phyloP scores from a whole-genome alignment of 1,140 invertebrate species.

The Leptoteleia sp. region DNA sequence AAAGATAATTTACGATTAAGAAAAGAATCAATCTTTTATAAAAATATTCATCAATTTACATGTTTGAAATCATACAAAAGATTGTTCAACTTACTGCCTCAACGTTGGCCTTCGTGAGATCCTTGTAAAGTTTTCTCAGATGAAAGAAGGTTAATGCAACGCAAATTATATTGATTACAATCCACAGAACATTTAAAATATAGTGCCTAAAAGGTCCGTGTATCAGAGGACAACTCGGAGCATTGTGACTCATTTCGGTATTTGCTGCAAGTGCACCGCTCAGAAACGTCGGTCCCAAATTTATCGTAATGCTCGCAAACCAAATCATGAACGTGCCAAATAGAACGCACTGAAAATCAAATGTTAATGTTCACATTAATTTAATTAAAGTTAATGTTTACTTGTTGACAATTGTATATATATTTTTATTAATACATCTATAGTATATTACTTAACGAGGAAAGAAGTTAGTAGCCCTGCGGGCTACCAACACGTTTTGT shows the following conservation, averaged over 20 bases:
- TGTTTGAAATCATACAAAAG: too few relatives aligned
- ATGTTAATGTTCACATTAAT: background rate
- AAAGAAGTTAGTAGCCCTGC: too few relatives aligned
- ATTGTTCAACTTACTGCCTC: constrained; percentile 81
- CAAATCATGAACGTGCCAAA: constrained; percentile 97
- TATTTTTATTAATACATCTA: too few relatives aligned
- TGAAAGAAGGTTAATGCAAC: constrained; percentile 92
- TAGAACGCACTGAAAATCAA: constrained; percentile 88
- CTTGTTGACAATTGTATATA: too few relatives aligned
- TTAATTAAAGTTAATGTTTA: too few relatives aligned
- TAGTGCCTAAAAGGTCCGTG: constrained; percentile 91
- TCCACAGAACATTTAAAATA: constrained; percentile 94
- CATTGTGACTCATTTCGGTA: constrained; percentile 87
- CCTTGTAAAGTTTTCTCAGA: constrained; percentile 90
- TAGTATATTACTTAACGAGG: too few relatives aligned
- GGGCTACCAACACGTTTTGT: too few relatives aligned
- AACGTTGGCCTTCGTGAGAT: constrained; percentile 88
- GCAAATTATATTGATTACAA: constrained; percentile 92
- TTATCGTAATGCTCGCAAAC: constrained; percentile 94
- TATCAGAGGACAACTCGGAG: constrained; percentile 91
- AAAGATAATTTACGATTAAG: too few relatives aligned
- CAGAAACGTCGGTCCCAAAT: constrained; percentile 94
- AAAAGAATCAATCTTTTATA: too few relatives aligned
- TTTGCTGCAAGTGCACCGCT: constrained; percentile 92
- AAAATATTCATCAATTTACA: too few relatives aligned